Conservation (phyloP, 2,888 invertebrate species). For the Gasteruption jaculator region DNA sequence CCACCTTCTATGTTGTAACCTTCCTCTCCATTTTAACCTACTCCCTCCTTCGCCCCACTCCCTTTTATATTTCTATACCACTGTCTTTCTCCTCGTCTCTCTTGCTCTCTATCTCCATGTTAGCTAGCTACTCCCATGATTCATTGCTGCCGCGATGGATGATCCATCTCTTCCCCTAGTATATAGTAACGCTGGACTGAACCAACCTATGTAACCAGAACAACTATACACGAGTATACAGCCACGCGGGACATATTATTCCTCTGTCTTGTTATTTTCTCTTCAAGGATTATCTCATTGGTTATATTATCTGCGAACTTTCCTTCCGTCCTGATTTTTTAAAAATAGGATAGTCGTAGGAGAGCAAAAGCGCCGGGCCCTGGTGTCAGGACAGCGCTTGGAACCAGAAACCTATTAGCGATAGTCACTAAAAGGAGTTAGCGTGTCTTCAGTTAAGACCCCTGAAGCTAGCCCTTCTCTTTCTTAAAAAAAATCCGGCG, state of each 20-base stretch:
- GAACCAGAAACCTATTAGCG: too few species aligned
- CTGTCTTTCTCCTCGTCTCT: neutral
- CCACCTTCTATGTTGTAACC: slow-evolving; percentile 7
- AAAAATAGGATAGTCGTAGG: too few species aligned
- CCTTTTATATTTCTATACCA: neutral
- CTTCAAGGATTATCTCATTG: too few species aligned
- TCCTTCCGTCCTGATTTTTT: slow-evolving; percentile 28
- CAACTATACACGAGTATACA: neutral
- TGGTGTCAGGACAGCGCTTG: too few species aligned
- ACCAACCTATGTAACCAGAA: neutral
- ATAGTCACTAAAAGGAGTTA: too few species aligned
- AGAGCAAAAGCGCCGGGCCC: too few species aligned
- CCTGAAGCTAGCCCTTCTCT: too few species aligned
- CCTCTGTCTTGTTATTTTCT: slow-evolving; percentile 33
- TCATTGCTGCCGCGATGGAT: slow-evolving; percentile 51
- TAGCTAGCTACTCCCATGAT: slow-evolving; percentile 45
- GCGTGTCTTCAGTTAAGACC: too few species aligned
- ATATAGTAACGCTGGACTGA: too few species aligned
- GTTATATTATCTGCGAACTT: too few species aligned
- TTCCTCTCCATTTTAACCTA: slow-evolving; percentile 16
- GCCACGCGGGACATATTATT: slow-evolving; percentile 33
- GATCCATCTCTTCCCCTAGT: slow-evolving; percentile 50
- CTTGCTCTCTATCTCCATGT: slow-evolving; percentile 20
- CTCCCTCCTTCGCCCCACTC: neutral
- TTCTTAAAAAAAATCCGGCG: too few species aligned